phyloP scores from a whole-genome alignment of 2,888 invertebrate genomes.

The Drosophila mayaguana region DNA sequence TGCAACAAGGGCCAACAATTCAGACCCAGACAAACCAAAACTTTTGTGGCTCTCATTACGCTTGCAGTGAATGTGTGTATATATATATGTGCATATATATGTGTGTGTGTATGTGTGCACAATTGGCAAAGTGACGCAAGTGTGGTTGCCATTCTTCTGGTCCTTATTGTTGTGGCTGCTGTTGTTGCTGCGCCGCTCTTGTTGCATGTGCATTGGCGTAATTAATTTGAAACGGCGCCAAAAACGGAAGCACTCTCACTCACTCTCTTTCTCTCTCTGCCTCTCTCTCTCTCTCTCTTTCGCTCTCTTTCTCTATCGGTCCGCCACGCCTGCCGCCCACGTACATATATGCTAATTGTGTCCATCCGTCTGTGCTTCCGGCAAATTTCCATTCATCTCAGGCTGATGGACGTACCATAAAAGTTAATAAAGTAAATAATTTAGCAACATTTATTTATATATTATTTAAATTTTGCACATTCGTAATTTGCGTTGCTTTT shows the following conservation, averaged over 20 bases:
- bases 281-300: background rate
- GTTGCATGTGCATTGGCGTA: constrained; percentile 74
- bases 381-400: constrained; percentile 30
- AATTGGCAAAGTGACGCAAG: constrained; percentile 63
- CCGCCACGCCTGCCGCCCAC: constrained; percentile 17
- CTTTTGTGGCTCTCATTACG: constrained; percentile 57
- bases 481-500: constrained; percentile 2
- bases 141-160: constrained; percentile 46
- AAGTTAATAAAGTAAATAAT: constrained; percentile 35
- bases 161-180: constrained; percentile 33
- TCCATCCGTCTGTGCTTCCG: constrained; percentile 63
- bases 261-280: background rate
- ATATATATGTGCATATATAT: constrained; percentile 11
- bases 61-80: constrained; percentile 8
- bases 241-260: constrained; percentile 55
- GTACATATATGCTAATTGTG: constrained; percentile 66
- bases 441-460: constrained; percentile 24
- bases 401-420: constrained; percentile 52
- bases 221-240: constrained; percentile 77
- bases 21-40: constrained; percentile 52
- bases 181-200: constrained; percentile 37
- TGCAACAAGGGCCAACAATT: constrained; percentile 62
- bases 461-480: background rate
- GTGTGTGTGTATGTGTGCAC: constrained; percentile 22
- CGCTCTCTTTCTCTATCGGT: background rate